Base-by-base conservation (phyloP, 2,113 vertebrate species). In the Nothocercus nigrocapillus region DNA sequence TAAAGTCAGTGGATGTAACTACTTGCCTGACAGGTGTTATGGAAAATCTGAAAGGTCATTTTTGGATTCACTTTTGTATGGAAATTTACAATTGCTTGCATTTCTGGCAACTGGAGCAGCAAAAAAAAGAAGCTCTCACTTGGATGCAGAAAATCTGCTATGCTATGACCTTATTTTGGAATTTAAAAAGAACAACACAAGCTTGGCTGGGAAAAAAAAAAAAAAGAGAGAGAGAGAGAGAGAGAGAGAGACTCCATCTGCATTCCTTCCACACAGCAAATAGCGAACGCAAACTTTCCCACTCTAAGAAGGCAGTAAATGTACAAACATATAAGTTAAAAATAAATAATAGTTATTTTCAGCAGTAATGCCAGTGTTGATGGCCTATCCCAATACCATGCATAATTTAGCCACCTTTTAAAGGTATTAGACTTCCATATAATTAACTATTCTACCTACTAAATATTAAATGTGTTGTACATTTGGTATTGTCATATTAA, bases 31-130 rank as follows among this genome's bases (percentile, higher is more conserved):
- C 64, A 90, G 85, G 64, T 90, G 72, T 76, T 81, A 25, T 40
- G 80, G 90, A 93, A 97, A 94, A 90, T 70, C 88, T 67, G n/a
- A 66, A 70, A 51, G 51, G 38, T 82, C 66, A 69, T 70, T 88
- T 73, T 91, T 88, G 80, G 81, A 64, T 78, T 70, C 76, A 74
- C 1, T 17, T 77, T 74, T 17, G 2, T 34, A 28, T 88, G 88
- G 85, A 96, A 94, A 81, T 69, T 63, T 94, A 86, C 42, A 75
- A 38, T 64, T 42, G 61, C 80, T 91, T 0, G 0, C 13, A 27
- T 59, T 91, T 81, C 72, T 96, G 95, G 72, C 80, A 92, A 67
- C 30, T n/a, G 72, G 59, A 88, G 45, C 67, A 63, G 76, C 45
- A 70, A 72, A 72, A 72, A 72, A 73, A 86, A 81, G 28, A 3